Base-by-base conservation (phyloP, 2,113 vertebrate species). In the Scophthalmus maximus region DNA sequence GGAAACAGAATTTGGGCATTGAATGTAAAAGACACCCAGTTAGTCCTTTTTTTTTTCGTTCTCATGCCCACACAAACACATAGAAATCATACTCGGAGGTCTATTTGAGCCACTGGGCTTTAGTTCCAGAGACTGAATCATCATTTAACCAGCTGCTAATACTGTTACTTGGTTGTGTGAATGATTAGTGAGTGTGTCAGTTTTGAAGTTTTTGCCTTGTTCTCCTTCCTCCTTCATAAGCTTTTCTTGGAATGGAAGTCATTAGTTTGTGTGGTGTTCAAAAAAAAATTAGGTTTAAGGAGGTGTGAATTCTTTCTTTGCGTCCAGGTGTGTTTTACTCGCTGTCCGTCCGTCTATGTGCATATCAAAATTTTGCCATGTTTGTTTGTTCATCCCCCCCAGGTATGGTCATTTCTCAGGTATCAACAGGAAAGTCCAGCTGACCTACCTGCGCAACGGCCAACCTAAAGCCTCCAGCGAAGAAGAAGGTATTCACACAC, bases 321-420 rank as follows among this genome's bases (percentile, higher is more conserved):
- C 70, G 2, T 77, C 4, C 68, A 18, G 50, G 14, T 63, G 42
- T 79, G 40, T 15, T 58, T 23, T 36, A 51, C 30, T 64, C 20
- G n/a, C n/a, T 82, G 42, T 80, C 26, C 9, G 32, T 34, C 9
- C 32, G 5, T 46, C 42, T n/a, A n/a, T n/a, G n/a, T n/a, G n/a
- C n/a, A n/a, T n/a, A n/a, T n/a, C n/a, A n/a, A n/a, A n/a, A n/a
- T n/a, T n/a, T n/a, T n/a, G n/a, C n/a, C n/a, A n/a, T n/a, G n/a
- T n/a, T n/a, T n/a, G 6, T 46, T 18, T 46, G 7, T 75, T 65
- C 17, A 60, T 36, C 65, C 60, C 81, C 67, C n/a, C 9, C 89
- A 99, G 98, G 98, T 99, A 99, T 5, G 98, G 98, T 4, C 98
- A 99, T 88, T 99, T 99, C 90, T 99, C 98, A 82, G 98, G 98